Percentiles rank a stretch among this genome's conserved stretches.
Evolutionary conservation across 2,888 invertebrate genomes (phyloP).

Genomic region (Phorcus lineatus): DNA sequence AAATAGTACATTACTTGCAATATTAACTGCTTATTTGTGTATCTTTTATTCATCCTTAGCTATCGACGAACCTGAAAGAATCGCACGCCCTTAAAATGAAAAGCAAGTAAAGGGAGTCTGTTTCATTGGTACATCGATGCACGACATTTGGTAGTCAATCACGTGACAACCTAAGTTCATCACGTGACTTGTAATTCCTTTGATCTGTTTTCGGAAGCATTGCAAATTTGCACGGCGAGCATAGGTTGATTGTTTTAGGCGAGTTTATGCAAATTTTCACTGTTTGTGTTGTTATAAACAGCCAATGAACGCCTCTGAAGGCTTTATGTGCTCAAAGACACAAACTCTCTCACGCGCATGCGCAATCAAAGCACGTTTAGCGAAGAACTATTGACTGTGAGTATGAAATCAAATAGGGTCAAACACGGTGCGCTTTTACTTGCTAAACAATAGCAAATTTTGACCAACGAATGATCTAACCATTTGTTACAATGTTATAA

Average conservation of each 20-base stretch:
- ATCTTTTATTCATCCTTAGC: too few species aligned
- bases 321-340: constrained; percentile 1
- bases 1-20: too few species aligned
- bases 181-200: not conserved
- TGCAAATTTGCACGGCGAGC: not conserved
- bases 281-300: not conserved
- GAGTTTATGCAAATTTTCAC: constrained; percentile 18
- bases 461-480: not conserved
- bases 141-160: too few species aligned
- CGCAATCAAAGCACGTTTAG: not conserved
- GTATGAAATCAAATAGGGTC: constrained; percentile 14
- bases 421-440: not conserved
- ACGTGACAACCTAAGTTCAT: not conserved
- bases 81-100: too few species aligned
- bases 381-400: not conserved
- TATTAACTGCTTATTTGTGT: too few species aligned
- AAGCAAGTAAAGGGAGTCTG: too few species aligned
- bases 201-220: not conserved
- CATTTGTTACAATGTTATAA: too few species aligned
- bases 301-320: not conserved
- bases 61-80: too few species aligned
- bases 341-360: constrained; percentile 18
- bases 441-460: not conserved
- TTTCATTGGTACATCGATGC: too few species aligned
- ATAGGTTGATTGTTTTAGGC: not conserved